Conservation (phyloP, 1,140 invertebrate genomes). For the Drosophila jambulina region DNA sequence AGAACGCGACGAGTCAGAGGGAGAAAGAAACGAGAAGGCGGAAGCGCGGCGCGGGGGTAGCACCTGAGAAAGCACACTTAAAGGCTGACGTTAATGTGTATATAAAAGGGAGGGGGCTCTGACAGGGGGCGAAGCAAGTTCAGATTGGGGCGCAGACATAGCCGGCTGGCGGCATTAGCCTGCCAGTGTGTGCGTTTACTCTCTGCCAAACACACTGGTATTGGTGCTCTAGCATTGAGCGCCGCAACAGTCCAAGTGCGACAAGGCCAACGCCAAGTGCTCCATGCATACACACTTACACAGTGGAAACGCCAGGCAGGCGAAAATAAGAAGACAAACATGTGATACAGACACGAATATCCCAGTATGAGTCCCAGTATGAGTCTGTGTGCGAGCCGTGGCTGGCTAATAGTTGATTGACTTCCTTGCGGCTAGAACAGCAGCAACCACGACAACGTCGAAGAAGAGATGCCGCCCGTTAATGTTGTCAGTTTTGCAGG, state of each 20-base stretch:
- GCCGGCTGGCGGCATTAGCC: constrained; percentile 62
- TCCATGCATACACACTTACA: constrained; percentile 58
- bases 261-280: constrained; percentile 83
- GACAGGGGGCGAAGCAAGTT: constrained; percentile 32
- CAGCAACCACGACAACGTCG: constrained; percentile 1
- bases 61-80: constrained; percentile 79
- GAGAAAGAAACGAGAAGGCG: neutral
- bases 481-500: constrained; percentile 60
- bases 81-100: constrained; percentile 74
- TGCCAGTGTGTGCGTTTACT: constrained; percentile 19
- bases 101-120: constrained; percentile 5
- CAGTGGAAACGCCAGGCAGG: constrained; percentile 51
- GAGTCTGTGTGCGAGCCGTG: constrained; percentile 40
- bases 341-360: constrained; percentile 82
- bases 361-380: constrained; percentile 31
- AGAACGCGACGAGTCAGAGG: constrained; percentile 47
- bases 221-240: constrained; percentile 67
- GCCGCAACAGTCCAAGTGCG: constrained; percentile 69
- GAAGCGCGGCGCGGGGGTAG: constrained; percentile 30
- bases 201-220: constrained; percentile 34
- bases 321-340: constrained; percentile 84
- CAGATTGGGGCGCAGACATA: constrained; percentile 65
- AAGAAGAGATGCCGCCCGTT: constrained; percentile 23
- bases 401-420: constrained; percentile 81
- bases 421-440: constrained; percentile 61